Evolutionary conservation across 1,140 invertebrate genomes (phyloP).

Genomic region (Drosophila hydei): DNA sequence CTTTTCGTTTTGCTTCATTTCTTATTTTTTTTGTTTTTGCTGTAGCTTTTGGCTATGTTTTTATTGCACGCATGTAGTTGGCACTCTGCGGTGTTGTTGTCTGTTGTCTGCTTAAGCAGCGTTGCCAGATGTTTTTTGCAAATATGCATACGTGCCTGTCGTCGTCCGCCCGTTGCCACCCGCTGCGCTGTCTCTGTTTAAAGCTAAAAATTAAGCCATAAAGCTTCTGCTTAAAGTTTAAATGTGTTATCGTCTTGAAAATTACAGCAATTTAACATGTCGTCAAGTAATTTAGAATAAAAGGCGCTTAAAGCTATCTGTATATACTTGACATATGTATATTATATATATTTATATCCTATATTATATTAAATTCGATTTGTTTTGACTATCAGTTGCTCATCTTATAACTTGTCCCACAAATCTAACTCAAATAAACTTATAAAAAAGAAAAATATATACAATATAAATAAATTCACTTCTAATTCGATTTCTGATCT

Average conservation of each 20-base stretch:
- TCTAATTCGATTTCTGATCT: conserved; percentile 29
- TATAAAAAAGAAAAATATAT: too few relatives aligned
- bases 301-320: too few relatives aligned
- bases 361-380: too few relatives aligned
- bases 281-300: too few relatives aligned
- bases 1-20: background rate
- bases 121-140: conserved; percentile 44
- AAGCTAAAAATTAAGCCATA: conserved; percentile 4
- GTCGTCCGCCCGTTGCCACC: background rate
- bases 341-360: too few relatives aligned
- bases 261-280: background rate
- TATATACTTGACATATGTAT: too few relatives aligned
- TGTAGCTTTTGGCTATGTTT: conserved; percentile 18
- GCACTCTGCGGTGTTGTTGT: conserved; percentile 35
- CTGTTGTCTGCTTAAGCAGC: conserved; percentile 37
- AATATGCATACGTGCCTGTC: conserved; percentile 16
- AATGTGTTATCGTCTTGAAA: background rate
- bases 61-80: conserved; percentile 47
- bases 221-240: background rate
- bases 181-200: background rate
- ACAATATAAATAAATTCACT: too few relatives aligned
- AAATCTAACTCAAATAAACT: too few relatives aligned
- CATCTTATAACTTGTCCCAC: too few relatives aligned
- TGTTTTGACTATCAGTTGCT: too few relatives aligned
- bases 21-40: conserved; percentile 1